These are phyloP conservation scores for Ophion ellenae DNA, from an alignment of 2,888 invertebrate species.

Conservation along the genomic window DNA sequence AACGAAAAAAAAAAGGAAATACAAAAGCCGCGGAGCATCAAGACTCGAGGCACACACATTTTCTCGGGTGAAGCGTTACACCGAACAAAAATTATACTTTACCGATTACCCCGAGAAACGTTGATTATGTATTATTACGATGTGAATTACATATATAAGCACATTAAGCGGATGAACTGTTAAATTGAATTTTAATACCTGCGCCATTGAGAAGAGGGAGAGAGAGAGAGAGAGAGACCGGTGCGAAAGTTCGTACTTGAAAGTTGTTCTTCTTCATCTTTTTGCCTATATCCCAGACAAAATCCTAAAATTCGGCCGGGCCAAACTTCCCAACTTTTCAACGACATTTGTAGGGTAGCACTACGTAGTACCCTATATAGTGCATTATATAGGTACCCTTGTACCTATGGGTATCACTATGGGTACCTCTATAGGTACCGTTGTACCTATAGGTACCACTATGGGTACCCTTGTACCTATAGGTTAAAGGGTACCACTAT, in stretches of 20 bases:
- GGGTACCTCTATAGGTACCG: no score
- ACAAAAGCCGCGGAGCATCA: conserved; percentile 22
- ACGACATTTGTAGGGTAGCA: no score
- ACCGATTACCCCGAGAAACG: conserved; percentile 74
- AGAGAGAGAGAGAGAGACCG: background rate
- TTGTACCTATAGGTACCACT: no score
- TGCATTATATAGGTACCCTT: no score
- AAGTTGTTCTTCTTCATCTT: background rate
- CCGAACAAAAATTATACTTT: conserved; percentile 71
- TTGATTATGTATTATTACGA: conserved; percentile 79
- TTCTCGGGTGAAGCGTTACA: conserved; percentile 59
- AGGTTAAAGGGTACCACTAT: no score
- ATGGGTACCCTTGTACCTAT: no score
- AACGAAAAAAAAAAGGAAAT: conserved; percentile 14
- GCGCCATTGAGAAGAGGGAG: background rate
- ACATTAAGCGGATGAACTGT: conserved; percentile 65
- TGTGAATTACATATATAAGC: conserved; percentile 79
- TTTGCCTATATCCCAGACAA: background rate
- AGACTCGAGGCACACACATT: conserved; percentile 26
- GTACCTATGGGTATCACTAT: no score
- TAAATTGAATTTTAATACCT: conserved; percentile 27
- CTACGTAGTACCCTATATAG: no score
- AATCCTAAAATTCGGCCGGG: background rate
- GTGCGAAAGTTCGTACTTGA: background rate
- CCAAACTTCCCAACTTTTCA: background rate